phyloP scores from a whole-genome alignment of 2,888 invertebrate genomes.

The Papilio demoleus region DNA sequence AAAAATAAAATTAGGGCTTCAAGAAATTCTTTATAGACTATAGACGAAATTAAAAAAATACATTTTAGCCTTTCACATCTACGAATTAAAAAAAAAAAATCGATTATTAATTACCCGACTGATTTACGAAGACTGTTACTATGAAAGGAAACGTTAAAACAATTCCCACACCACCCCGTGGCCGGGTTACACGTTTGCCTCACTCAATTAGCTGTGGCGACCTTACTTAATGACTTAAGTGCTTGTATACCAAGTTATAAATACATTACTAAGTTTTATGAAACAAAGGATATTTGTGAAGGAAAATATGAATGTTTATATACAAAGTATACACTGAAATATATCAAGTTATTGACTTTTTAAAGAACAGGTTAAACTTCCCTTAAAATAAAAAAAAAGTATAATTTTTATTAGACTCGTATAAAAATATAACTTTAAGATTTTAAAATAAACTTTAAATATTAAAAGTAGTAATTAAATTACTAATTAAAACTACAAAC shows the following conservation, averaged over 20 bases:
- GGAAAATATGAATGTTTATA: background rate
- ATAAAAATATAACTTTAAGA: too few relatives aligned
- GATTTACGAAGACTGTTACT: background rate
- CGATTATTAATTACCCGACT: background rate
- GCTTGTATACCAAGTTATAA: constrained; percentile 7
- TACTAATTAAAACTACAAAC: too few relatives aligned
- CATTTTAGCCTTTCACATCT: too few relatives aligned
- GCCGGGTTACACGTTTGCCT: constrained; percentile 15
- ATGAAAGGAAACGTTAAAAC: background rate
- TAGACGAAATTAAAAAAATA: too few relatives aligned
- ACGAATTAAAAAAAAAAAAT: too few relatives aligned
- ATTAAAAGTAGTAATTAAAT: too few relatives aligned
- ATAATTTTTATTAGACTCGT: too few relatives aligned
- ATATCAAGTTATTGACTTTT: background rate
- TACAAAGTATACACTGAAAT: background rate
- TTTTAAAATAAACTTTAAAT: too few relatives aligned
- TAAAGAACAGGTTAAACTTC: too few relatives aligned
- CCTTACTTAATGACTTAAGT: constrained; percentile 27
- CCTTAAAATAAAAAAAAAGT: too few relatives aligned
- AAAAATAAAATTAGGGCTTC: too few relatives aligned
- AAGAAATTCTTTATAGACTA: too few relatives aligned
- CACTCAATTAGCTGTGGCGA: constrained; percentile 13
- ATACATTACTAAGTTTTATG: background rate
- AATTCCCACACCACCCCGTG: background rate
- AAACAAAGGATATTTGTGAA: background rate